Base-by-base conservation (phyloP, 2,113 vertebrate genomes). In the Rynchops niger region DNA sequence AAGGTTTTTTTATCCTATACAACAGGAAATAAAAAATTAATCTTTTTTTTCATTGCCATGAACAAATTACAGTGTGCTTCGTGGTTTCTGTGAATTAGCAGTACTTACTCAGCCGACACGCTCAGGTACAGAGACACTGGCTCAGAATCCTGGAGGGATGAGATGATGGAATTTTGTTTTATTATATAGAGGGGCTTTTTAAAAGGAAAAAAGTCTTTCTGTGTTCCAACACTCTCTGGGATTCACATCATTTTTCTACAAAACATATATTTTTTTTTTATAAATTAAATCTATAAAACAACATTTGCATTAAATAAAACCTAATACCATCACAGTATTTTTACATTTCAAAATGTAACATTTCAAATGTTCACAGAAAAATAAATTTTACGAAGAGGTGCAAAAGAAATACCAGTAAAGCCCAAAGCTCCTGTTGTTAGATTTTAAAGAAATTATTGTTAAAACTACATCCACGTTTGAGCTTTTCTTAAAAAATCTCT, bases 271-370 rank as follows among this genome's bases (percentile, higher is more conserved):
- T 62, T 12, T 3, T 21, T 62, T 79, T 63, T 67, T 55, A 98
- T 98, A 98, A 98, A 96, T 98, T 97, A 97, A 65, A 85, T 73
- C 67, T 82, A 93, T 56, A 78, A 71, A 83, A 11, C 86, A 79
- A 73, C n/a, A 25, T 77, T 50, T 87, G n/a, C 86, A 88, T 96
- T 97, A 97, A 98, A 96, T 97, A 96, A 93, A 76, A 65, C 21
- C 15, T 12, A 1, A 18, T 23, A 27, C 73, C 3, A 2, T 92
- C 93, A 94, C 86, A 87, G 82, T 85, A 77, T 78, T 52, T 62
- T 76, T 78, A 36, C 17, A 3, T 27, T 42, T 76, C 29, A 15
- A 67, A 82, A 87, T 12, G 50, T 38, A 76, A 62, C n/a, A 0
- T 80, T 65, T 85, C 74, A 34, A 29, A 90, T 4, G 16, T 62